Base-by-base conservation (phyloP, 2,113 vertebrate species). In the Elachura formosa region DNA sequence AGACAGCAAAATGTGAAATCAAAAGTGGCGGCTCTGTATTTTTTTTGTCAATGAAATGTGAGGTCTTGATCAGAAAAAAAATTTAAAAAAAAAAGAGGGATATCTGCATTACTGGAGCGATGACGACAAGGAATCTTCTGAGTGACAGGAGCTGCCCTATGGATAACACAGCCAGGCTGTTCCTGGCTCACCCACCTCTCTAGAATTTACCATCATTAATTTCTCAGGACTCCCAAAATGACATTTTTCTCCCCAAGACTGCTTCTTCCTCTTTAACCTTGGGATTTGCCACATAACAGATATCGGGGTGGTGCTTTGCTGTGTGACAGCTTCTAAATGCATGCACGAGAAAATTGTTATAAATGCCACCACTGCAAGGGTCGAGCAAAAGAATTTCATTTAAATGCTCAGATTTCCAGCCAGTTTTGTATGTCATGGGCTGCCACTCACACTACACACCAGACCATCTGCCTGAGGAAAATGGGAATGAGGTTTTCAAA, bases 141-240 rank as follows among this genome's bases (percentile, higher is more conserved):
- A 74, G 56, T 80, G 89, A 64, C 24, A 87, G 64, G 56, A 41
- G 41, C 58, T 93, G 83, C 85, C 88, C 84, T 62, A 8, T 12
- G 64, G n/a, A 4, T 79, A 84, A 66, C 76, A 54, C 76, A 87
- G 41, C 66, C 69, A 9, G 71, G 91, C 77, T 82, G 41, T 28
- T 73, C 71, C 63, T 1, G 5, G 71, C 93, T 81, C 79, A 33
- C 73, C 45, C 91, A 45, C 63, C 63, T 54, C 96, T 96, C 95
- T 92, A 96, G 96, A 97, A 97, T 96, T 93, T 96, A 88, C 93
- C 94, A 80, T 41, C 68, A 29, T 69, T 51, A 36, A 23, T 83
- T 90, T 40, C 72, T 5, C 22, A 52, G 75, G 16, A 18, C 46
- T 80, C 38, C 63, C 55, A 23, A 15, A 15, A 3, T 41, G 43